A percentile compares a stretch with the other conserved stretches of the same genome.
These are phyloP conservation scores for Sarcoramphus papa DNA, from an alignment of 2,797 vertebrate species.

Conservation along the genomic window DNA sequence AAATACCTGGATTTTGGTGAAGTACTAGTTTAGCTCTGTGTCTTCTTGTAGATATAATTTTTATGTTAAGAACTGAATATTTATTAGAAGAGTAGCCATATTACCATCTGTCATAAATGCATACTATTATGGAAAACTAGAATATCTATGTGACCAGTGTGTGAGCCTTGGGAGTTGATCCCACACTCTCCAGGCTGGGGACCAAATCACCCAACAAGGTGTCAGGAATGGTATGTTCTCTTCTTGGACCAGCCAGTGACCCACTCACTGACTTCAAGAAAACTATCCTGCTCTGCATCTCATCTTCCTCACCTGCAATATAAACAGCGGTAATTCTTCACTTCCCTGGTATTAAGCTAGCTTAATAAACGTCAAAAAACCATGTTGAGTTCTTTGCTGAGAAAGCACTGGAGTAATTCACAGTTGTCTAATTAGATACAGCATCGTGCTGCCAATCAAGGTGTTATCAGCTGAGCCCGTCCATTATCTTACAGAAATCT, in stretches of 20 bases:
- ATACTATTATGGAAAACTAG: background rate
- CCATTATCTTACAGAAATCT: background rate
- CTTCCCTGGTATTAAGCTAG: background rate
- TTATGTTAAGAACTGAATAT: background rate
- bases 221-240: background rate
- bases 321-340: background rate
- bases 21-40: background rate
- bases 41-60: background rate
- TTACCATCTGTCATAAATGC: background rate
- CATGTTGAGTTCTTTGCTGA: background rate
- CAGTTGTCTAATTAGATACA: background rate
- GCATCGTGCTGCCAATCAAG: background rate
- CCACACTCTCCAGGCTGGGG: background rate
- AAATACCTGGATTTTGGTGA: background rate
- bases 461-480: background rate
- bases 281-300: background rate
- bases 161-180: background rate
- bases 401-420: background rate
- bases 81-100: background rate
- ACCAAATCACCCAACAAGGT: background rate
- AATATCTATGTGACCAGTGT: background rate
- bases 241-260: background rate
- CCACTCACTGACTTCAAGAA: background rate
- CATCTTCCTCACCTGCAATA: background rate
- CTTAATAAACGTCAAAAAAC: background rate